Evolutionary conservation across 2,888 invertebrate genomes (phyloP).

Genomic region (Tribolium freemani): DNA sequence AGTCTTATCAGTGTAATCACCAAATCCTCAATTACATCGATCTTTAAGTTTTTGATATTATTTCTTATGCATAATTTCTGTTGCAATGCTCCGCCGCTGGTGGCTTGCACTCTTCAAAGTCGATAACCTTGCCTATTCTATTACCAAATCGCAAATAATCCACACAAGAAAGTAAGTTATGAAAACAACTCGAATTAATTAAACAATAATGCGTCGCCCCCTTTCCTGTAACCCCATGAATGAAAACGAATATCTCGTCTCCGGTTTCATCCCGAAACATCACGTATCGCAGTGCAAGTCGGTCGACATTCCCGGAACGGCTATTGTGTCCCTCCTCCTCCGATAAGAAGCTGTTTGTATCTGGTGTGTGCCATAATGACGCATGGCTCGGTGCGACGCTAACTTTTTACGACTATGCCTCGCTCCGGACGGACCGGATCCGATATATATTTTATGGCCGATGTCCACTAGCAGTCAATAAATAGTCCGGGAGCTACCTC

Average conservation of each 20-base stretch:
- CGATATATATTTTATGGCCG: constrained; percentile 69
- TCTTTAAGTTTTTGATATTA: too few relatives aligned
- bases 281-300: constrained; percentile 43
- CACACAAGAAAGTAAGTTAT: constrained; percentile 19
- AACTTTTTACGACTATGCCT: constrained; percentile 66
- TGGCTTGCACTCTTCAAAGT: constrained; percentile 6
- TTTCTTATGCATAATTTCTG: too few relatives aligned
- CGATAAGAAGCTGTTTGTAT: constrained; percentile 64
- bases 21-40: too few relatives aligned
- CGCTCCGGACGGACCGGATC: constrained; percentile 63
- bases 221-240: neutral
- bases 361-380: constrained; percentile 66
- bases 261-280: constrained; percentile 38
- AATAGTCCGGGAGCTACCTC: constrained; percentile 65
- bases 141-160: constrained; percentile 25
- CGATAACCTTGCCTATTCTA: constrained; percentile 27
- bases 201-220: constrained; percentile 1
- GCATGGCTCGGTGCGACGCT: constrained; percentile 62
- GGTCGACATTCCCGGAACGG: constrained; percentile 49
- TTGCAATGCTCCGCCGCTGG: constrained; percentile 13
- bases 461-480: constrained; percentile 69
- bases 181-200: constrained; percentile 9
- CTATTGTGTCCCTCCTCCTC: constrained; percentile 51
- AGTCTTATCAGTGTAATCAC: too few relatives aligned
- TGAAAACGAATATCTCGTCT: neutral